phyloP scores from a whole-genome alignment of 2,113 vertebrate species.

The Eleginops maclovinus region DNA sequence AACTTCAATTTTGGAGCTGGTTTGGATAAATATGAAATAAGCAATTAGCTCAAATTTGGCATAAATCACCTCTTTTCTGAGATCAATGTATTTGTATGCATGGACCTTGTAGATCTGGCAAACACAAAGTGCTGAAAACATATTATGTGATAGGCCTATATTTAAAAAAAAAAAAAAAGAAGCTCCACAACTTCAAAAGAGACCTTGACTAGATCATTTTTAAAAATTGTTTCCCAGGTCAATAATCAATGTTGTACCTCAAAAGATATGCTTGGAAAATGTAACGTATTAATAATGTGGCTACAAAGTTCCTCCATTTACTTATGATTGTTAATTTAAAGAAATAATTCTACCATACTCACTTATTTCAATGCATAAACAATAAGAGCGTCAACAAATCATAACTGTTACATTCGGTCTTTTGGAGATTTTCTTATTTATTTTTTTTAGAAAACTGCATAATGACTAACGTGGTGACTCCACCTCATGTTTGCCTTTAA shows the following conservation, averaged over 20 bases:
- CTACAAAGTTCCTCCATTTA: neutral
- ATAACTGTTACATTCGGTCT: neutral
- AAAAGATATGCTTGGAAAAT: neutral
- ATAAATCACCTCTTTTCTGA: too few species aligned
- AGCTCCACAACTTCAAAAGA: neutral
- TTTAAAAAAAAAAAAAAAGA: too few species aligned
- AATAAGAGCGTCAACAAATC: too few species aligned
- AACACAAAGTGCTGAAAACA: neutral
- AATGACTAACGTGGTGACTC: neutral
- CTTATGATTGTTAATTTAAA: neutral
- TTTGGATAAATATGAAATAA: too few species aligned
- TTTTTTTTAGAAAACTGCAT: too few species aligned
- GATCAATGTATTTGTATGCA: too few species aligned
- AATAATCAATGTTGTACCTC: neutral
- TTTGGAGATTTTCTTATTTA: too few species aligned
- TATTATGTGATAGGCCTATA: neutral
- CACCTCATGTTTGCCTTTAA: conserved; percentile 4
- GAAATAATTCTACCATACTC: neutral
- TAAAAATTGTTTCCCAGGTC: neutral
- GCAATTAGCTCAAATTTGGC: too few species aligned
- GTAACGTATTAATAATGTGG: neutral
- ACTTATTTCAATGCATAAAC: neutral
- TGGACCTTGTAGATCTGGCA: neutral
- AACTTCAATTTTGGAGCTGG: neutral
- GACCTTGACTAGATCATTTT: neutral